phyloP scores from a whole-genome alignment of 2,888 invertebrate genomes.

The Temnothorax rugatulus region DNA sequence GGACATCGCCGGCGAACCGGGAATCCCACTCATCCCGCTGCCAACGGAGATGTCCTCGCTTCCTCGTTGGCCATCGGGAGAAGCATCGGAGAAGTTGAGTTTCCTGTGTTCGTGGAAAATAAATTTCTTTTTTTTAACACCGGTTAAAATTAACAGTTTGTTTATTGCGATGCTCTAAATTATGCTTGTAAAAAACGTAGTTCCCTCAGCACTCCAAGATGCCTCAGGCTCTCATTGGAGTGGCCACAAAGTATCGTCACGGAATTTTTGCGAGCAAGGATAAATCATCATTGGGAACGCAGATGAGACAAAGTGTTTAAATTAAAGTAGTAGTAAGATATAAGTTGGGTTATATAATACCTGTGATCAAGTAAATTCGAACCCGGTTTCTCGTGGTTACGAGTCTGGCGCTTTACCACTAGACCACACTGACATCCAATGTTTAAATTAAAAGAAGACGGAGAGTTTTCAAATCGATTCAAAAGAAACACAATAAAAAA shows the following conservation, averaged over 20 bases:
- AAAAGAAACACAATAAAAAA: background rate
- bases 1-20: constrained; percentile 84
- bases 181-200: background rate
- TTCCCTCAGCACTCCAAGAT: constrained; percentile 81
- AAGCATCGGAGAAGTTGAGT: constrained; percentile 83
- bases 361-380: too few species aligned
- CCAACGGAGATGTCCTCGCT: constrained; percentile 79
- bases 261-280: constrained; percentile 83
- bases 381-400: too few species aligned
- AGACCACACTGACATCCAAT: too few species aligned
- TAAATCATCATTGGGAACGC: constrained; percentile 81
- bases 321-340: too few species aligned
- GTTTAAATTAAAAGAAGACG: background rate
- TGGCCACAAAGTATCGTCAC: constrained; percentile 82
- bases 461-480: background rate
- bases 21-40: constrained; percentile 79
- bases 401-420: too few species aligned
- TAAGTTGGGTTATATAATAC: too few species aligned
- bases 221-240: constrained; percentile 79
- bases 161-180: background rate
- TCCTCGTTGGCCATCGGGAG: constrained; percentile 80
- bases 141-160: background rate
- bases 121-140: background rate
- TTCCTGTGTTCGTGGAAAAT: constrained; percentile 73
- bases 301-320: background rate